phyloP scores from a whole-genome alignment of 2,888 invertebrate species.

The Cerastis rubricosa region DNA sequence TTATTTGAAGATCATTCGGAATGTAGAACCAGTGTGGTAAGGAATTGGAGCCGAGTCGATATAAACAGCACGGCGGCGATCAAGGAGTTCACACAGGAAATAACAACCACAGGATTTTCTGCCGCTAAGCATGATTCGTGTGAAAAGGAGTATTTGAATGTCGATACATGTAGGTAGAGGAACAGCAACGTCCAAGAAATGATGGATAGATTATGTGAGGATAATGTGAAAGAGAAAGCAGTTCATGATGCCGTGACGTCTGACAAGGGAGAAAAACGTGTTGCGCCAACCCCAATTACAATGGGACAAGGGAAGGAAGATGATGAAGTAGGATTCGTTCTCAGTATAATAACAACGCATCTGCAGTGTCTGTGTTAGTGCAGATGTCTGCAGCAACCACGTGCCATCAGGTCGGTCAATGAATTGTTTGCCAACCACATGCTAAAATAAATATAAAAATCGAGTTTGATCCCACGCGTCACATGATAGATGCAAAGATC shows the following conservation, averaged over 20 bases:
- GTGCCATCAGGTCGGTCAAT: not conserved
- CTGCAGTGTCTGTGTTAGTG: not conserved
- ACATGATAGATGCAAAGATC: constrained; percentile 28
- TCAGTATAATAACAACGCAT: not conserved
- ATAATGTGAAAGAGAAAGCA: too few species aligned
- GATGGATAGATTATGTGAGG: too few species aligned
- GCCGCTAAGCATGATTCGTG: not conserved
- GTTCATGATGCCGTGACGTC: too few species aligned
- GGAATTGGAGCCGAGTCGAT: not conserved
- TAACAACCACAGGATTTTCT: not conserved
- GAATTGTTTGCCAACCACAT: not conserved
- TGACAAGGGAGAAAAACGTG: too few species aligned
- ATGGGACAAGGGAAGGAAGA: too few species aligned
- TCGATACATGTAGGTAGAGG: too few species aligned
- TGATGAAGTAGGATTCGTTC: not conserved
- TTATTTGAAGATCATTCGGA: not conserved
- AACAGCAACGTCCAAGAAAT: too few species aligned
- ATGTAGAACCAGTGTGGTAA: not conserved
- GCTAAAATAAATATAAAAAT: not conserved
- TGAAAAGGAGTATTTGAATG: too few species aligned
- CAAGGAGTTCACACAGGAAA: not conserved
- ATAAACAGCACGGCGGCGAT: not conserved
- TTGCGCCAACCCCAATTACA: too few species aligned
- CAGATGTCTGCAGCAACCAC: not conserved
- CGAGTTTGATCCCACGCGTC: constrained; percentile 9